phyloP scores from a whole-genome alignment of 2,797 vertebrate species.

The Echeneis naucrates region DNA sequence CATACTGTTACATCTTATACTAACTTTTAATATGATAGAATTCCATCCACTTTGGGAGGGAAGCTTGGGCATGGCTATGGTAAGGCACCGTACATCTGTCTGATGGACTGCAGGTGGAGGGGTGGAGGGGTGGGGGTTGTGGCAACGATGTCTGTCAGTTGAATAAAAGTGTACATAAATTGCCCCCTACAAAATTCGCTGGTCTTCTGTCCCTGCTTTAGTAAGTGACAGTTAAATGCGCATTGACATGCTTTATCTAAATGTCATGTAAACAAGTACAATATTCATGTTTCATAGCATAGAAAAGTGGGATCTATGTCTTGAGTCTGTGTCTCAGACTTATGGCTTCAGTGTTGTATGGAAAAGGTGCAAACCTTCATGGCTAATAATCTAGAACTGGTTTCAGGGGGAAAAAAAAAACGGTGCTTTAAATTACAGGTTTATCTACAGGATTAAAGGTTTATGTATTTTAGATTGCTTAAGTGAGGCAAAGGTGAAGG shows the following conservation, averaged over 20 bases:
- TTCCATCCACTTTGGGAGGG: slow-evolving; percentile 15
- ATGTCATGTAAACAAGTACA: slow-evolving; percentile 69
- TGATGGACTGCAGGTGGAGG: slow-evolving; percentile 33
- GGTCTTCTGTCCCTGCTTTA: slow-evolving; percentile 64
- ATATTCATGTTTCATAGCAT: slow-evolving; percentile 31
- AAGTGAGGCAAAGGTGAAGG: slow-evolving; percentile 26
- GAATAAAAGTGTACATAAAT: slow-evolving; percentile 21
- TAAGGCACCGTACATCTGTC: slow-evolving; percentile 74
- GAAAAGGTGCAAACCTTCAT: slow-evolving; percentile 31
- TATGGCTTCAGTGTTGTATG: slow-evolving; percentile 71
- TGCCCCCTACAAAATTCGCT: slow-evolving; percentile 7
- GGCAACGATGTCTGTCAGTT: slow-evolving; percentile 3
- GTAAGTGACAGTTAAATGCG: slow-evolving; percentile 54
- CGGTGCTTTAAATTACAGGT: slow-evolving; percentile 8
- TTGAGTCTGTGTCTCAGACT: slow-evolving; percentile 47
- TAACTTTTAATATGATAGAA: slow-evolving; percentile 5
- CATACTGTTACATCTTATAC: not conserved
- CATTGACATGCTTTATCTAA: slow-evolving; percentile 34
- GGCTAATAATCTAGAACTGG: slow-evolving; percentile 24
- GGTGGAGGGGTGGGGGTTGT: no score
- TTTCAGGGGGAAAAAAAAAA: not conserved
- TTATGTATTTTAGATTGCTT: slow-evolving; percentile 12
- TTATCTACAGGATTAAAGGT: slow-evolving; percentile 14
- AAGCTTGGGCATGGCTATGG: slow-evolving; percentile 60
- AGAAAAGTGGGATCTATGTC: slow-evolving; percentile 38